phyloP scores from a whole-genome alignment of 1,140 invertebrate genomes.

The Hycleus phaleratus region DNA sequence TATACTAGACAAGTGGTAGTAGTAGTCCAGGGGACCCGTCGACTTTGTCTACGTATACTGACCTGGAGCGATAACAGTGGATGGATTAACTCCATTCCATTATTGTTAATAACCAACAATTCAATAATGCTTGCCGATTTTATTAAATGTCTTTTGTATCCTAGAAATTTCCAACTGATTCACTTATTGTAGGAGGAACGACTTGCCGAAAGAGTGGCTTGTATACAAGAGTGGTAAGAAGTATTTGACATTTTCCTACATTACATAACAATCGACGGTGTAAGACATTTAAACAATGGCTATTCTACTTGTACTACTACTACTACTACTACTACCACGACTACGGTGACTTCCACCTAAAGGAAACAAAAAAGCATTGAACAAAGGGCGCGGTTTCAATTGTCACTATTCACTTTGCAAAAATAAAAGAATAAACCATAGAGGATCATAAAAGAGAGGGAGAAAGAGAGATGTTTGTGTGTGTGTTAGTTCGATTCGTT shows the following conservation, averaged over 20 bases:
- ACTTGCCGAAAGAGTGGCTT: too few species aligned
- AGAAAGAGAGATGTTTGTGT: neutral
- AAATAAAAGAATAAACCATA: slow-evolving; percentile 34
- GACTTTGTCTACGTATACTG: neutral
- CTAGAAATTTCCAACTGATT: too few species aligned
- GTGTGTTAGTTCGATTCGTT: neutral
- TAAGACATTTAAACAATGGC: slow-evolving; percentile 36
- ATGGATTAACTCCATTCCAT: neutral
- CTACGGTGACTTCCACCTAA: slow-evolving; percentile 21
- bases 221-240: slow-evolving; percentile 7
- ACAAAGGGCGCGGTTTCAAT: slow-evolving; percentile 36
- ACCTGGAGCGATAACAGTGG: slow-evolving; percentile 1
- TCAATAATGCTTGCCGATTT: too few species aligned
- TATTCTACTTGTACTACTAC: slow-evolving; percentile 20
- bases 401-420: slow-evolving; percentile 33
- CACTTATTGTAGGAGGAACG: too few species aligned
- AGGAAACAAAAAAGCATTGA: slow-evolving; percentile 34
- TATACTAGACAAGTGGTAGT: neutral
- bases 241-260: slow-evolving; percentile 30
- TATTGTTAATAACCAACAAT: too few species aligned
- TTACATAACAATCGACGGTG: slow-evolving; percentile 32
- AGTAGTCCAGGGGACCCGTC: neutral
- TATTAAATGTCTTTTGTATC: too few species aligned
- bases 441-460: slow-evolving; percentile 29
- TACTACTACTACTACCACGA: too few species aligned